Base-by-base conservation (phyloP, 2,797 vertebrate species). In the Pseudopleuronectes americanus region DNA sequence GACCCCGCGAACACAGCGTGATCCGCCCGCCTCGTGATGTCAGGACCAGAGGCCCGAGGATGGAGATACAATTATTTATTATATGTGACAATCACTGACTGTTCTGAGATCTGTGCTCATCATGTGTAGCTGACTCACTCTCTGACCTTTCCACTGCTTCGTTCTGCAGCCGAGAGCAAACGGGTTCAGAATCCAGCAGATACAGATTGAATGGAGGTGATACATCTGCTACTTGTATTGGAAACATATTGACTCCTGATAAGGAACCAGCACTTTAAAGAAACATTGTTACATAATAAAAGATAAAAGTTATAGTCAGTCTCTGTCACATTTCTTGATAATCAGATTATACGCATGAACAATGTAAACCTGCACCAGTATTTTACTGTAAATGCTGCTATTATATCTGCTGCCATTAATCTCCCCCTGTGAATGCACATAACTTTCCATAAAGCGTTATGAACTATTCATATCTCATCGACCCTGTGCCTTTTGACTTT, bases 1-100 rank as follows among this genome's bases (percentile, higher is more conserved):
- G 59, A 62, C 72, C 58, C 43, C 63, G 21, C 1, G 9, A 67
- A 48, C 33, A 74, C 4, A 33, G 17, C 10, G 0, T 31, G 73
- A 72, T 49, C 47, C 47, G 4, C 6, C 31, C 1, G 22, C 57
- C 45, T 9, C 19, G 48, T 31, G 23, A 65, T 47, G 59, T 64
- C 28, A 54, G 36, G 19, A 22, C 0, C 17, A 69, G 43, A 52
- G 0, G 43, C 31, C 45, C 0, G 6, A 33, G 4, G 64, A 1
- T 1, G 2, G 23, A 38, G 0, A 38, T 22, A n/a, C 24, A 4
- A 57, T 19, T 1, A 2, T 24, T 28, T 49, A 48, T 4, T 26
- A 31, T 31, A 6, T 67, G 53, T 45, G 24, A 69, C 54, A 41
- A 1, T 57, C 31, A 38, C n/a, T 19, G 17, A 24, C 28, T 33